Evolutionary conservation across 1,140 invertebrate genomes (phyloP).

Genomic region (Anthonomus grandis): DNA sequence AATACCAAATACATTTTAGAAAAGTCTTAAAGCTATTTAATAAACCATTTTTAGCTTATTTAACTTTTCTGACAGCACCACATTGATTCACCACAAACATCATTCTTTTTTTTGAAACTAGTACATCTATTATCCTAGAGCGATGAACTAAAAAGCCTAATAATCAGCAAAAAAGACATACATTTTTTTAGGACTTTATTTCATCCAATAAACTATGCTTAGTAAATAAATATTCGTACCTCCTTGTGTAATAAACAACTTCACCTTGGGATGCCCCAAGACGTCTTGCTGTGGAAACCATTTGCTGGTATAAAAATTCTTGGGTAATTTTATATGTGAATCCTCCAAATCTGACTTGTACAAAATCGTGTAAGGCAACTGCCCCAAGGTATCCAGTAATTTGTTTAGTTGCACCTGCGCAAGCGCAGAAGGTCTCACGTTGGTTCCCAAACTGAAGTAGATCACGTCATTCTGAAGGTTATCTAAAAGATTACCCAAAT

Average conservation of each 20-base stretch:
- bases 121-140: too few species aligned
- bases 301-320: constrained; percentile 60
- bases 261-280: constrained; percentile 48
- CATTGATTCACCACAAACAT: too few species aligned
- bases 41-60: too few species aligned
- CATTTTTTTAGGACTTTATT: neutral
- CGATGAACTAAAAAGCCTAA: too few species aligned
- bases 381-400: constrained; percentile 52
- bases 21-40: too few species aligned
- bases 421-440: constrained; percentile 55
- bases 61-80: too few species aligned
- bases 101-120: too few species aligned
- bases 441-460: constrained; percentile 56
- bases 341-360: constrained; percentile 56
- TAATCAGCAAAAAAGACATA: neutral
- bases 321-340: constrained; percentile 51
- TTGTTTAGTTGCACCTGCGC: constrained; percentile 49
- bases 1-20: too few species aligned
- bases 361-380: constrained; percentile 54
- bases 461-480: constrained; percentile 53
- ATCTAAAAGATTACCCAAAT: constrained; percentile 48
- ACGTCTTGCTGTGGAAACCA: constrained; percentile 73
- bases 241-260: constrained; percentile 55
- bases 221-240: constrained; percentile 6
- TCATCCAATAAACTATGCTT: neutral